Base-by-base conservation (phyloP, 2,797 vertebrate genomes). In the Sparidentex hasta region DNA sequence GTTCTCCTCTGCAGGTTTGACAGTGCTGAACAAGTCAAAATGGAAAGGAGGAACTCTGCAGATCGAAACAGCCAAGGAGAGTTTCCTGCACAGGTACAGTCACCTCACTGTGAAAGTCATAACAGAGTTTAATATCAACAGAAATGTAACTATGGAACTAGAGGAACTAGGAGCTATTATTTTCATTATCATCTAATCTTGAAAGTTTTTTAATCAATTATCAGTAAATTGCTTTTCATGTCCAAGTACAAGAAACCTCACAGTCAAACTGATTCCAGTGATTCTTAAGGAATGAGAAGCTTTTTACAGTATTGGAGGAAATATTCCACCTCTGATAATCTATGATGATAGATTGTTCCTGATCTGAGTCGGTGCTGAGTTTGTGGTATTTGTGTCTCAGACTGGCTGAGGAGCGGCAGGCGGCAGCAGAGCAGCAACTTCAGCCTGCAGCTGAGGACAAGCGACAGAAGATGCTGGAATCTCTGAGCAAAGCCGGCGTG, bases 11-110 rank as follows among this genome's bases (percentile, higher is more conserved):
- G 33, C 82, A 99, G 98, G 98, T 86, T 44, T 98, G 77, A 97
- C 96, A 0, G 5, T 96, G 84, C 91, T 99, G 82, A 99, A 99
- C 91, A 98, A 97, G 91, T 95, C 97, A 43, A 98, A 96, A 88
- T 99, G 97, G 98, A 99, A 98, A 94, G 98, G 97, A 67, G 97
- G 96, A 69, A 97, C 96, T 0, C 90, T 99, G 73, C 96, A 98
- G 88, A 97, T 99, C 65, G 97, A 99, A 91, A 68, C 93, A 48
- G 98, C 98, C 65, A 99, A 97, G 89, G 97, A 98, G 94, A 98
- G 97, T 84, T 98, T 99, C 93, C 92, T 99, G 71, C 96, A 98
- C 74, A 97, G 96, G 97, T 99, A 70, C 21, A 33, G 14, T 5
- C 18, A 13, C 9, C 29, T 71, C n/a, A 13, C 9, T n/a, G 21